Evolutionary conservation across 1,140 invertebrate genomes (phyloP), one percentile per base, ranked within the genome.

Genomic region (Grapholita molesta): DNA sequence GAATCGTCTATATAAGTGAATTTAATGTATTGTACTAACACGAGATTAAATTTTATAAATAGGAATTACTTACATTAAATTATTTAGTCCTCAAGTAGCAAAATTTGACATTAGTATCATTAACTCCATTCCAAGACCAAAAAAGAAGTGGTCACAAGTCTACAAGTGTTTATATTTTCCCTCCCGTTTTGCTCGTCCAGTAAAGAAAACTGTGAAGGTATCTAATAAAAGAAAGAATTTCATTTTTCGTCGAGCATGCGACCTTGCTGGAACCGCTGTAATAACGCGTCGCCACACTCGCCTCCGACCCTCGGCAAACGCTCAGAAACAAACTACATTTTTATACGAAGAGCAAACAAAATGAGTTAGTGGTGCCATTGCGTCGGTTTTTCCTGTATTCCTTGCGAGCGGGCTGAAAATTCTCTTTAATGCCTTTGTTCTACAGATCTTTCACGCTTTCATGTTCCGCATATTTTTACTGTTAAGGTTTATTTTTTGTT

Each of bases 391-490:
- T 78, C 74, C 76, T 81, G 73, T 84, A 79, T 84, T 84, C 69
- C 76, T 77, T 71, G 77, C 73, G 71, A 84, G 76, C 75, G 76
- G 83, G 83, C 79, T 77, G 79, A 85, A 87, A 86, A 86, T 88
- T 89, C 82, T 75, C 80, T 88, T 88, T 88, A 89, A 88, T 85
- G 88, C 82, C 85, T 88, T 89, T 88, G 84, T 89, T 88, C 79
- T 83, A 88, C 82, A 85, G 77, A 78, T 82, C 81, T 87, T 86
- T 85, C 84, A 79, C 77, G 75, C 76, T 80, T 80, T 88, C 76
- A 75, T 82, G 82, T 84, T 83, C 71, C 72, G 71, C 78, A 86
- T 81, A 78, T 85, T 86, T 80, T 76, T 76, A 18, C 15, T 53
- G 66, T 32, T 68, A 64, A 69, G 66, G 76, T 73, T 79, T 81